A percentile compares a stretch with the other conserved stretches of the same genome.
Evolutionary conservation across 2,888 invertebrate genomes (phyloP).

Genomic region (Lucinisca nassula): DNA sequence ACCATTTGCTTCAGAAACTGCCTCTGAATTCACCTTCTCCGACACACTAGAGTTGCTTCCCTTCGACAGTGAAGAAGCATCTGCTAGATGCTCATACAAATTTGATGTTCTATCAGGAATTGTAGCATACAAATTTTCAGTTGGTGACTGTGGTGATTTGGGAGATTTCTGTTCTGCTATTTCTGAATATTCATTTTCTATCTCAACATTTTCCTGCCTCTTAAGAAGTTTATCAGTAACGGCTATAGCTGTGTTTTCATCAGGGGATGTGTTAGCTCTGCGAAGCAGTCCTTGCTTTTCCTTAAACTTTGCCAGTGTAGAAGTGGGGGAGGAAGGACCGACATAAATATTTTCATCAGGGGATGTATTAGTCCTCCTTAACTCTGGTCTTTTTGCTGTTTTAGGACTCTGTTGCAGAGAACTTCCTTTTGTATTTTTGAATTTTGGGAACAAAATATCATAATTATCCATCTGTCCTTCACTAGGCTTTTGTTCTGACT

Average conservation of each 20-base stretch:
- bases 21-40: background rate
- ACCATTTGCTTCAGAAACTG: background rate
- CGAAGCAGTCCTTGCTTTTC: conserved; percentile 51
- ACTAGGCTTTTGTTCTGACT: background rate
- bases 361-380: conserved; percentile 54
- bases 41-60: background rate
- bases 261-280: conserved; percentile 53
- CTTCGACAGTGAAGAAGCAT: conserved; percentile 2
- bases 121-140: conserved; percentile 60
- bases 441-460: conserved; percentile 63
- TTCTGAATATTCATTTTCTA: conserved; percentile 63
- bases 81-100: conserved; percentile 6
- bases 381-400: conserved; percentile 26
- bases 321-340: conserved; percentile 41
- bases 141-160: conserved; percentile 24
- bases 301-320: conserved; percentile 46
- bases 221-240: conserved; percentile 16
- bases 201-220: background rate
- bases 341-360: conserved; percentile 59
- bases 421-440: conserved; percentile 35
- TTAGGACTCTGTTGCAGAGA: conserved; percentile 16
- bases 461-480: conserved; percentile 50
- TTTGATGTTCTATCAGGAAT: conserved; percentile 42
- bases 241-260: conserved; percentile 45
- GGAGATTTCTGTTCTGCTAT: conserved; percentile 52